phyloP scores from a whole-genome alignment of 2,888 invertebrate species.

The Ypsolopha sequella region DNA sequence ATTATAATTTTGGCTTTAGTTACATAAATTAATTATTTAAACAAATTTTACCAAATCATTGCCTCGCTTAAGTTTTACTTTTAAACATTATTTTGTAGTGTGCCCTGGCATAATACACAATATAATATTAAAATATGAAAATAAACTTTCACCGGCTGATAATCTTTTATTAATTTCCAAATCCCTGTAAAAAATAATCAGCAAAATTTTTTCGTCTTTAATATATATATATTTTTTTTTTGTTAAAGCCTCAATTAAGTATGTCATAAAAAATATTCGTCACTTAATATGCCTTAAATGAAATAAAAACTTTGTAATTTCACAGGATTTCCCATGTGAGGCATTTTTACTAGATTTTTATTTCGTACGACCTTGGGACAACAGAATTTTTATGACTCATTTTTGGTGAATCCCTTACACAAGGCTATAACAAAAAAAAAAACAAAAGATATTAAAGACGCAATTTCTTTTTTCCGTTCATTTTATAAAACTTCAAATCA shows the following conservation, averaged over 20 bases:
- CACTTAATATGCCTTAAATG: too few relatives aligned
- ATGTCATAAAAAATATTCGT: too few relatives aligned
- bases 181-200: neutral
- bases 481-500: too few relatives aligned
- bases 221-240: too few relatives aligned
- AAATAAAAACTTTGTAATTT: too few relatives aligned
- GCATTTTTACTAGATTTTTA: too few relatives aligned
- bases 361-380: too few relatives aligned
- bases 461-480: too few relatives aligned
- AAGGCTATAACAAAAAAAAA: neutral
- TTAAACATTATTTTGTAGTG: conserved; percentile 30
- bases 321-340: too few relatives aligned
- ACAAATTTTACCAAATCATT: conserved; percentile 65
- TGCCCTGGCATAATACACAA: conserved; percentile 60
- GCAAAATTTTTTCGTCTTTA: neutral
- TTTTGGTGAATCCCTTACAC: too few relatives aligned
- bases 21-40: conserved; percentile 43
- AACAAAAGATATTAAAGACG: neutral
- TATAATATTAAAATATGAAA: conserved; percentile 30
- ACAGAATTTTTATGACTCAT: too few relatives aligned
- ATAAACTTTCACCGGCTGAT: conserved; percentile 50
- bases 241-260: too few relatives aligned
- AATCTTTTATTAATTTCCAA: neutral
- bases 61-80: conserved; percentile 63
- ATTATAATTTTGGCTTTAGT: conserved; percentile 27